A percentile compares a stretch with the other conserved stretches of the same genome.
Conservation (phyloP, 1,140 invertebrate genomes). For the Aplysia californica region DNA sequence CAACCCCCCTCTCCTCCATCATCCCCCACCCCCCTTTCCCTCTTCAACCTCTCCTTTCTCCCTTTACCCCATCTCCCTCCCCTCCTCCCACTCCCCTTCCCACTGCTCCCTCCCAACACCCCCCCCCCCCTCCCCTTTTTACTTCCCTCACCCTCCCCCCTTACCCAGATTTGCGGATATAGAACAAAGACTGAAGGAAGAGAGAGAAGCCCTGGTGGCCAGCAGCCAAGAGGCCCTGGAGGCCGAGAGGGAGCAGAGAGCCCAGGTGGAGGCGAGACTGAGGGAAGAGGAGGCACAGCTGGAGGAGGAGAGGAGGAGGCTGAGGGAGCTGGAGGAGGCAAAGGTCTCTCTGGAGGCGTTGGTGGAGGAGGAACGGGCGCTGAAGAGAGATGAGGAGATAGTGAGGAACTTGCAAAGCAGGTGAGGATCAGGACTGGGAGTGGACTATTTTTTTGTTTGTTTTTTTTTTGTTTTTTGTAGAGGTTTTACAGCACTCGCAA, state of each 20-base stretch:
- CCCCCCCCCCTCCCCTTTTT: no score
- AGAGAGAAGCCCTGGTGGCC: slow-evolving; percentile 18
- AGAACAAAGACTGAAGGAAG: slow-evolving; percentile 20
- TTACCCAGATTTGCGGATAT: slow-evolving; percentile 9
- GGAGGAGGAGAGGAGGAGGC: slow-evolving; percentile 77
- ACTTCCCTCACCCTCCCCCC: no score
- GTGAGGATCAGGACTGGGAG: slow-evolving; percentile 40
- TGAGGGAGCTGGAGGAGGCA: slow-evolving; percentile 79
- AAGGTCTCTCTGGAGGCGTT: slow-evolving; percentile 76
- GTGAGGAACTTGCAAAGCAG: slow-evolving; percentile 79
- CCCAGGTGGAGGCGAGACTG: slow-evolving; percentile 38
- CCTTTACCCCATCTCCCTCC: no score
- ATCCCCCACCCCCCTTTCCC: no score
- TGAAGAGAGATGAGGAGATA: slow-evolving; percentile 86
- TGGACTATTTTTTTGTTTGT: neutral
- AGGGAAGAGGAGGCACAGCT: slow-evolving; percentile 76
- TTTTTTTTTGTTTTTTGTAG: neutral
- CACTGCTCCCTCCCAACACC: no score
- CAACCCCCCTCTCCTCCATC: no score
- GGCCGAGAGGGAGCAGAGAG: slow-evolving; percentile 66
- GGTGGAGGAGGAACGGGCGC: slow-evolving; percentile 83
- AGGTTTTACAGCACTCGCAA: neutral
- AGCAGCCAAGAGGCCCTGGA: slow-evolving; percentile 63
- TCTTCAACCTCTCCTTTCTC: no score
- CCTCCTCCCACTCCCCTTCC: no score